Conservation (phyloP, 2,797 vertebrate species). For the Eupleurogrammus muticus region DNA sequence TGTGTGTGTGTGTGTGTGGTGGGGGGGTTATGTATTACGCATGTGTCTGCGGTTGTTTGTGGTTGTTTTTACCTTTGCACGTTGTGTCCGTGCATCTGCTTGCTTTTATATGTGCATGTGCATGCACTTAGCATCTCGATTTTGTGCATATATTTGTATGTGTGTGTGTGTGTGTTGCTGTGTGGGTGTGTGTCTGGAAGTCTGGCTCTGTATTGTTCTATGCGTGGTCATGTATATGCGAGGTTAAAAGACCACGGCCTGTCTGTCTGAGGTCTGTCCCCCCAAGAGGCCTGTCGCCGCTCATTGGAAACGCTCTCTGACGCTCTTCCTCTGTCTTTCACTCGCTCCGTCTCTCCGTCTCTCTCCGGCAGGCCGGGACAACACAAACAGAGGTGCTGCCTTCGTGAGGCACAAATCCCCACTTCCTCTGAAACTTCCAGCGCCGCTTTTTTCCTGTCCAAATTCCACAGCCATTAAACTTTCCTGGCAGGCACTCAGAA, state of each 20-base stretch:
- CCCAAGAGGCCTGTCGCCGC: slow-evolving; percentile 64
- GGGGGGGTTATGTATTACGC: slow-evolving; percentile 23
- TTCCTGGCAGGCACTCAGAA: slow-evolving; percentile 92
- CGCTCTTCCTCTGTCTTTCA: slow-evolving; percentile 81
- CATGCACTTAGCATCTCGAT: slow-evolving; percentile 32
- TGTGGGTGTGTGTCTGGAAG: slow-evolving; percentile 54
- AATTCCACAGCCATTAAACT: slow-evolving; percentile 98
- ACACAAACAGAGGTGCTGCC: slow-evolving; percentile 90
- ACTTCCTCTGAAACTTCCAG: slow-evolving; percentile 94
- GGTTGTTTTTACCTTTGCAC: neutral
- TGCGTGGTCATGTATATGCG: slow-evolving; percentile 56
- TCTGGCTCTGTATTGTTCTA: slow-evolving; percentile 60
- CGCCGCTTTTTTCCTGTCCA: slow-evolving; percentile 89
- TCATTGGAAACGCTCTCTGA: slow-evolving; percentile 85
- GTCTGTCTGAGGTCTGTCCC: slow-evolving; percentile 79
- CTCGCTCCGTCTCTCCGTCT: slow-evolving; percentile 49
- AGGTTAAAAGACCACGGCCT: slow-evolving; percentile 71
- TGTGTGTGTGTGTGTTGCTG: slow-evolving; percentile 21
- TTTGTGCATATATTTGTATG: slow-evolving; percentile 18
- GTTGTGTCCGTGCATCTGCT: slow-evolving; percentile 2
- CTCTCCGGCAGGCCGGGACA: slow-evolving; percentile 79
- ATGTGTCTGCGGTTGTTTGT: slow-evolving; percentile 14
- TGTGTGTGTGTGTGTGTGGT: slow-evolving; percentile 44
- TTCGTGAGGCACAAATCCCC: slow-evolving; percentile 88
- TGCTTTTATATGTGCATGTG: slow-evolving; percentile 27